Conservation (phyloP, 1,140 invertebrate genomes). For the Bombus confusus region DNA sequence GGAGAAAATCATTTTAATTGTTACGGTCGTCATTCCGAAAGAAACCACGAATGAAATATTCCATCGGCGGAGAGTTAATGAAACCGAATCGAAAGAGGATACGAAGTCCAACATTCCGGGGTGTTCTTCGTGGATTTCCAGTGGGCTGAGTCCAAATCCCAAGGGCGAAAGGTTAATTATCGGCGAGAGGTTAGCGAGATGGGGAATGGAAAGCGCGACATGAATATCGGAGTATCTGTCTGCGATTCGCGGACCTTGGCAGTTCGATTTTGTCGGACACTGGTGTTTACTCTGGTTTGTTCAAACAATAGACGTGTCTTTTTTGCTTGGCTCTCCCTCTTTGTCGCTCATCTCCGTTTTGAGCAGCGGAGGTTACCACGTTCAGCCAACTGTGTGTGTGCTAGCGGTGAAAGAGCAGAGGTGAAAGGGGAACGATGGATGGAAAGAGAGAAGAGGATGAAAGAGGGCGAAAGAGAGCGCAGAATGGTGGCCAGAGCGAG, state of each 20-base stretch:
- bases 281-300: conserved; percentile 59
- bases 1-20: no score
- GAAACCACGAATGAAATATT: background rate
- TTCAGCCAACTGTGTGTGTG: background rate
- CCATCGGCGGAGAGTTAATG: conserved; percentile 1
- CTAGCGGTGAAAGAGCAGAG: background rate
- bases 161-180: conserved; percentile 44
- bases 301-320: conserved; percentile 56
- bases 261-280: conserved; percentile 58
- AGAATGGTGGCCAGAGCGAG: conserved; percentile 9
- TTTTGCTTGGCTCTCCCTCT: conserved; percentile 48
- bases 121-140: conserved; percentile 23
- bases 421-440: background rate
- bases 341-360: background rate
- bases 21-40: background rate
- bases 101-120: conserved; percentile 3
- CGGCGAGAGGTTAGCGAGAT: conserved; percentile 11
- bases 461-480: background rate
- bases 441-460: background rate
- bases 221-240: conserved; percentile 57
- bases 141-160: conserved; percentile 13
- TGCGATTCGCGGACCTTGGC: conserved; percentile 49
- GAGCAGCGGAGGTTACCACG: background rate
- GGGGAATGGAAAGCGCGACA: conserved; percentile 52
- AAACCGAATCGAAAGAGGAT: conserved; percentile 20